A percentile compares a stretch with the other conserved stretches of the same genome.
phyloP scores from a whole-genome alignment of 2,888 invertebrate species.

The Cetonia aurata region DNA sequence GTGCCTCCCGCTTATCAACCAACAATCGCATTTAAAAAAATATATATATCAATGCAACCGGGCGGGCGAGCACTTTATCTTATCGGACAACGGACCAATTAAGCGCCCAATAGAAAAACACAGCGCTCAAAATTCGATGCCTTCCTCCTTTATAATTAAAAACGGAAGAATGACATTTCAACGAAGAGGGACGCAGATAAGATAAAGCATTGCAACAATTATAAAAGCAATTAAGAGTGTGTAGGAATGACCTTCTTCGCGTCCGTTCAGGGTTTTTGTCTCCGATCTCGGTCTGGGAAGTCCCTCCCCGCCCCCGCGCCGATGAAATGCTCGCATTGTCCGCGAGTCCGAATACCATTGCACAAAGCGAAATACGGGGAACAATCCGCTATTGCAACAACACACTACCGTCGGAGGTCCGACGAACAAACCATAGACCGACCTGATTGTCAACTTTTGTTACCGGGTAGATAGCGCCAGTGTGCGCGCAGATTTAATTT shows the following conservation, averaged over 20 bases:
- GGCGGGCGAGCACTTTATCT: slow-evolving; percentile 10
- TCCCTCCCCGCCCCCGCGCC: not conserved
- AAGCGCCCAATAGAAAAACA: slow-evolving; percentile 22
- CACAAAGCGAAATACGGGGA: not conserved
- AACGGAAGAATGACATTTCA: slow-evolving; percentile 29
- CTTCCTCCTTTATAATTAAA: slow-evolving; percentile 33
- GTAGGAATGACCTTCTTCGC: slow-evolving; percentile 5
- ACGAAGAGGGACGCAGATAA: slow-evolving; percentile 1
- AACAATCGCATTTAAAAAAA: too few species aligned
- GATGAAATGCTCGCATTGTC: slow-evolving; percentile 6
- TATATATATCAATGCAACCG: too few species aligned
- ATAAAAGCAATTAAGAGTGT: slow-evolving; percentile 31
- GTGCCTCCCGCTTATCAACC: too few species aligned
- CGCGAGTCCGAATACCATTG: not conserved
- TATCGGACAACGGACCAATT: slow-evolving; percentile 26
- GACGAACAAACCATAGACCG: slow-evolving; percentile 7
- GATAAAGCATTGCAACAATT: slow-evolving; percentile 23
- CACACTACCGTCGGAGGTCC: not conserved
- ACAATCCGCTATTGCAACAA: not conserved
- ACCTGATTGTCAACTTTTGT: slow-evolving; percentile 65
- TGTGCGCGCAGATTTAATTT: slow-evolving; percentile 66
- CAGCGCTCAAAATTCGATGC: slow-evolving; percentile 25
- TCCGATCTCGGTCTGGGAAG: not conserved
- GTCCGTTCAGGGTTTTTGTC: not conserved
- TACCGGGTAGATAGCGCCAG: slow-evolving; percentile 59